Percentiles rank a stretch among this genome's conserved stretches.
phyloP scores from a whole-genome alignment of 2,888 invertebrate genomes.

The Heliconius sara region DNA sequence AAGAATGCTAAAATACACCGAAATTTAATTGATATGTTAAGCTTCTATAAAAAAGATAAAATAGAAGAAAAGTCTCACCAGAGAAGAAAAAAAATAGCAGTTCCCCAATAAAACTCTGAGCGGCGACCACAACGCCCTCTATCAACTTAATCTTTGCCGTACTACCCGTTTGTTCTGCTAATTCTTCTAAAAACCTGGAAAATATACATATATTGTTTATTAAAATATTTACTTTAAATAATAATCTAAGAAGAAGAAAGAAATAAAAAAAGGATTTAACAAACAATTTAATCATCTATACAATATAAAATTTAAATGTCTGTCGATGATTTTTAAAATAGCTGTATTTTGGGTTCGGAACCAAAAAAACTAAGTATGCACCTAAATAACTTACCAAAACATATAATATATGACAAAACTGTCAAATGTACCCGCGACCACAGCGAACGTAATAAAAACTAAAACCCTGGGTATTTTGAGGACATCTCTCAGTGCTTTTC shows the following conservation, averaged over 20 bases:
- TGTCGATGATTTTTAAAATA: no score
- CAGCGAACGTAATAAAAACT: slow-evolving; percentile 88
- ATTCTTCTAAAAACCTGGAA: slow-evolving; percentile 89
- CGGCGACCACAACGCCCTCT: slow-evolving; percentile 91
- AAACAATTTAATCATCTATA: no score
- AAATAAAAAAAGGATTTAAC: no score
- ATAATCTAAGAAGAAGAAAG: no score
- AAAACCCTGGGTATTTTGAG: slow-evolving; percentile 86
- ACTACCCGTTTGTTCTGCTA: slow-evolving; percentile 85
- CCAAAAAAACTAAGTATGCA: no score
- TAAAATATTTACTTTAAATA: background rate
- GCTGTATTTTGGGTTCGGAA: no score
- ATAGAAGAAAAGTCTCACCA: slow-evolving; percentile 64
- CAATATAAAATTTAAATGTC: no score
- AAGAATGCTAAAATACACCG: no score
- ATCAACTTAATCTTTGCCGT: slow-evolving; percentile 89
- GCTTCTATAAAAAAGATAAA: background rate
- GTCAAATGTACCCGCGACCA: slow-evolving; percentile 90
- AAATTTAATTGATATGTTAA: no score
- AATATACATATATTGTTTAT: background rate
- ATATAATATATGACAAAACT: slow-evolving; percentile 92
- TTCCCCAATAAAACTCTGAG: slow-evolving; percentile 91
- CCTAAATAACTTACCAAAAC: slow-evolving; percentile 86
- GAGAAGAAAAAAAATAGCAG: slow-evolving; percentile 90
- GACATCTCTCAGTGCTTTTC: slow-evolving; percentile 85